These are phyloP conservation scores for Sebastes aleutianus DNA, from an alignment of 2,797 vertebrate species.

Conservation along the genomic window DNA sequence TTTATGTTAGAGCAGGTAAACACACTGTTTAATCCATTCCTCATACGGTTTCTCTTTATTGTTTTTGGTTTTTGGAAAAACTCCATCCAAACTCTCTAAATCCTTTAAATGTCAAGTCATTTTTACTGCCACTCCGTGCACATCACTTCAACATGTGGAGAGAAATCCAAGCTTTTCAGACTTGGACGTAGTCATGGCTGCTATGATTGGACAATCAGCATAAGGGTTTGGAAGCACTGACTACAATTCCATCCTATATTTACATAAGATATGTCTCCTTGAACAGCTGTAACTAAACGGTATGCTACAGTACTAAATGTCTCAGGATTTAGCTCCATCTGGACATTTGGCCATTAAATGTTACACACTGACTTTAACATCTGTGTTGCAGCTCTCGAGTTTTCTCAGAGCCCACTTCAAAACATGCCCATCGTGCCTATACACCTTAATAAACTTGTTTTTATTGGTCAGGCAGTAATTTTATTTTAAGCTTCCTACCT, in stretches of 20 bases:
- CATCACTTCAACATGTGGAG: not conserved
- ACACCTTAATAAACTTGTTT: slow-evolving; percentile 22
- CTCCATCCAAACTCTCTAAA: not conserved
- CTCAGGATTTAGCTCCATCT: slow-evolving; percentile 11
- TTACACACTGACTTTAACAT: slow-evolving; percentile 32
- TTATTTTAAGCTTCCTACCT: not conserved
- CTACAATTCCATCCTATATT: slow-evolving; percentile 13
- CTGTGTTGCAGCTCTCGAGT: slow-evolving; percentile 18
- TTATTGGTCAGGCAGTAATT: slow-evolving; percentile 15
- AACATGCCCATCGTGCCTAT: not conserved
- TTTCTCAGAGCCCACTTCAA: slow-evolving; percentile 13
- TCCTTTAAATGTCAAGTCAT: not conserved
- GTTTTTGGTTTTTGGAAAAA: not conserved
- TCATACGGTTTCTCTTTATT: not conserved
- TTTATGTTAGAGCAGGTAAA: not conserved
- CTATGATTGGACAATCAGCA: not conserved
- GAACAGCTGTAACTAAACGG: not conserved
- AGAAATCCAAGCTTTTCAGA: not conserved
- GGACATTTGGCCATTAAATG: slow-evolving; percentile 14
- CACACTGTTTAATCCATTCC: not conserved
- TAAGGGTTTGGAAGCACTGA: not conserved
- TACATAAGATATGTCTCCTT: slow-evolving; percentile 4
- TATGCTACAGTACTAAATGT: not conserved
- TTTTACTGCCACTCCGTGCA: not conserved
- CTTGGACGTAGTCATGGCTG: not conserved